phyloP scores from a whole-genome alignment of 2,888 invertebrate genomes.

The Pomacea canaliculata region DNA sequence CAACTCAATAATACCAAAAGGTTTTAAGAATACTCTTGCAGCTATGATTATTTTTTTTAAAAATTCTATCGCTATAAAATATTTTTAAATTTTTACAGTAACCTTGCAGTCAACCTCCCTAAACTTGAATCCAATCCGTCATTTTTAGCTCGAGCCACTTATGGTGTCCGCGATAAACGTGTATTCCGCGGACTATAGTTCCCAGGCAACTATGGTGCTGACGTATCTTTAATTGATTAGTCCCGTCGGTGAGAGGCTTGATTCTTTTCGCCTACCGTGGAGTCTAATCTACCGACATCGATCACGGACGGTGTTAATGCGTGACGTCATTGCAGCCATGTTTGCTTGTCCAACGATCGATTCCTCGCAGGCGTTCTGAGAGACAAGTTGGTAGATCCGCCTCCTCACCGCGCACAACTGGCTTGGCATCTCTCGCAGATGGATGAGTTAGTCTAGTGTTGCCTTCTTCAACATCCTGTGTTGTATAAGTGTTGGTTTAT shows the following conservation, averaged over 20 bases:
- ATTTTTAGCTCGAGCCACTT: not conserved
- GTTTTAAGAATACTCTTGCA: too few relatives aligned
- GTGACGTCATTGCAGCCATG: conserved; percentile 30
- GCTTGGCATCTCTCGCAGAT: not conserved
- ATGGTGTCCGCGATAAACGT: conserved; percentile 17
- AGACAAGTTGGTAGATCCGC: not conserved
- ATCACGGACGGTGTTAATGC: conserved; percentile 18
- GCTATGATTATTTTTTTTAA: too few relatives aligned
- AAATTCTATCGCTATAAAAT: too few relatives aligned
- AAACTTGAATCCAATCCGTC: not conserved
- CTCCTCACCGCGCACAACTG: not conserved
- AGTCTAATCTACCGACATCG: conserved; percentile 1
- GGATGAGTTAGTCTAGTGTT: not conserved
- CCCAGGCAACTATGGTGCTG: conserved; percentile 14
- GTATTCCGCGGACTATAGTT: conserved; percentile 7
- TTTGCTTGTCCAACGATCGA: conserved; percentile 21
- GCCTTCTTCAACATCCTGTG: not conserved
- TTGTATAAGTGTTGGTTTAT: not conserved
- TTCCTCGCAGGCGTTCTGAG: conserved; percentile 9
- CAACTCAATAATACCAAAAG: too few relatives aligned
- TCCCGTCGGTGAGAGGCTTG: not conserved
- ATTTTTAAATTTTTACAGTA: not conserved
- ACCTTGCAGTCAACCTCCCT: not conserved
- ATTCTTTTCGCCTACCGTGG: conserved; percentile 12
- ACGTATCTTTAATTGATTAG: conserved; percentile 24